These are phyloP conservation scores for Clitarchus hookeri DNA, from an alignment of 2,888 invertebrate genomes.

Conservation along the genomic window DNA sequence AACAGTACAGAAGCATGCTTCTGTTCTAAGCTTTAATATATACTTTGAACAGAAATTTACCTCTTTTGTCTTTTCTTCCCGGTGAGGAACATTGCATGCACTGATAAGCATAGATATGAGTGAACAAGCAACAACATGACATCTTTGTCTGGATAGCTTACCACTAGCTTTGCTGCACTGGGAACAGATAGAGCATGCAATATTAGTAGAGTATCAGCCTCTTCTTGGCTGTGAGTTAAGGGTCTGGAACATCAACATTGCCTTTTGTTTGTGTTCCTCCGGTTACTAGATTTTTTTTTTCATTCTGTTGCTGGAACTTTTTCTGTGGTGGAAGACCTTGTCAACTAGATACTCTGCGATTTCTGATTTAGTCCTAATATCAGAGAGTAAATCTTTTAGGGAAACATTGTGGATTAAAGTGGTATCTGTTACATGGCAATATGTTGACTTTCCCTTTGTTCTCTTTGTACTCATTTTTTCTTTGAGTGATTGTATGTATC, in stretches of 20 bases:
- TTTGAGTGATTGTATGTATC: conserved; percentile 12
- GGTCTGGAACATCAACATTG: neutral
- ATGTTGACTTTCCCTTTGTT: neutral
- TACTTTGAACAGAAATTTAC: neutral
- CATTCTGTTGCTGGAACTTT: neutral
- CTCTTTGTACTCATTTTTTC: neutral
- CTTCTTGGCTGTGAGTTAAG: neutral
- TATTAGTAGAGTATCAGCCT: neutral
- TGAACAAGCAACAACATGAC: neutral
- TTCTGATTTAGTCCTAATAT: neutral
- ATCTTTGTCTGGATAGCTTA: neutral
- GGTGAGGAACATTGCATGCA: neutral
- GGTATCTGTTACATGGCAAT: conserved; percentile 15
- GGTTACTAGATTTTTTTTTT: neutral
- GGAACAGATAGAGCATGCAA: conserved; percentile 1
- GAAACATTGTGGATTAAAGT: conserved; percentile 17
- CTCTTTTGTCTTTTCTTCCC: conserved; percentile 18
- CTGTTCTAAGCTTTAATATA: neutral
- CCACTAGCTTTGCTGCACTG: too few relatives aligned
- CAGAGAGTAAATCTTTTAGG: neutral
- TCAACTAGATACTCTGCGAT: neutral
- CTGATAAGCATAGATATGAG: neutral
- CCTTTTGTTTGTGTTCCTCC: neutral
- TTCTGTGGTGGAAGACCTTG: neutral
- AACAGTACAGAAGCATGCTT: too few relatives aligned